Base-by-base conservation (phyloP, 2,113 vertebrate species). In the Proteles cristata region DNA sequence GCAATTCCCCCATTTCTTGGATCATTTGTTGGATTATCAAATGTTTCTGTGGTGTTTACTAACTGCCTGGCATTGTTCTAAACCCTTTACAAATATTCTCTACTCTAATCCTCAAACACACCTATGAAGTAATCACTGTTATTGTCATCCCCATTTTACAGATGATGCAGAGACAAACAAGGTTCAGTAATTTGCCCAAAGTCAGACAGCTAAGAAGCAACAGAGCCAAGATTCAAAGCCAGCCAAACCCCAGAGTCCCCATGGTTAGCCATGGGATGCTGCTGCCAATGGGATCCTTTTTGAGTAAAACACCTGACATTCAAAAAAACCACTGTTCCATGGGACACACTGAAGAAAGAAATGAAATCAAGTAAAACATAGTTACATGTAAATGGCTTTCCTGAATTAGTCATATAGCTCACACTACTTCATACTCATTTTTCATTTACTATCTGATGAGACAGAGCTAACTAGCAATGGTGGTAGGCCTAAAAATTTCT, bases 21-120 rank as follows among this genome's bases (percentile, higher is more conserved):
- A 33, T 69, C 58, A 48, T 12, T 50, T 68, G 74, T 33, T 91
- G 65, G 79, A 28, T 35, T 35, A 88, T 14, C 45, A 39, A 68
- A 89, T 11, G 35, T 15, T 65, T 92, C 73, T 50, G 26, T n/a
- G 21, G 65, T 94, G 35, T 76, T 85, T 65, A 66, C 39, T 39
- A 17, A 1, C 5, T 71, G 33, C 74, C 45, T 31, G 7, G 31
- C 16, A n/a, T 55, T 68, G 87, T 80, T 69, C 33, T 63, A 21
- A 77, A 66, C 71, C 65, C 23, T 77, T 76, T 26, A 89, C 28
- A 95, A 86, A 92, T 45, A 74, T 63, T 65, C 28, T 26, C 17
- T 50, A 25, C 39, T 21, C 14, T 63, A 68, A 63, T n/a, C 35
- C 48, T 82, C 86, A 43, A 26, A 65, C 21, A 48, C 25, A 35